Percentiles rank a stretch among this genome's conserved stretches.
These are phyloP conservation scores for Xyrichtys novacula DNA, from an alignment of 2,797 vertebrate genomes.

Conservation along the genomic window DNA sequence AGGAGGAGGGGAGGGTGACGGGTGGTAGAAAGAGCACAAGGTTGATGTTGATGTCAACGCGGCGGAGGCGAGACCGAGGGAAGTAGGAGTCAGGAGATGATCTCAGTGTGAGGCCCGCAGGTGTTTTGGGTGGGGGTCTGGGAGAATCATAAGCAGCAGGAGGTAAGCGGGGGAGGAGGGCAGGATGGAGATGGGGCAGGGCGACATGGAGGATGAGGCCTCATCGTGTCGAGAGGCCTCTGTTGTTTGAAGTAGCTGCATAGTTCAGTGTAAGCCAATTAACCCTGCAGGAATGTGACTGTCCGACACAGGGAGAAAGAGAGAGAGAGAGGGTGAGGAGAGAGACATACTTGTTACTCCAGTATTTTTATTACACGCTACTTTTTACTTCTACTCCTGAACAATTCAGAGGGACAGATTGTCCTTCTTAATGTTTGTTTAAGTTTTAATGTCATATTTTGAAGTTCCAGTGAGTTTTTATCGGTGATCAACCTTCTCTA, in stretches of 20 bases:
- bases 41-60: slow-evolving; percentile 54
- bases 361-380: neutral
- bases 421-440: too few relatives aligned
- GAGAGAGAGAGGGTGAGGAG: neutral
- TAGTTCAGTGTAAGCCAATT: slow-evolving; percentile 74
- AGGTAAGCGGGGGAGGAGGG: slow-evolving; percentile 25
- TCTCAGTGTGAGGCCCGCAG: slow-evolving; percentile 49
- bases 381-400: neutral
- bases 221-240: slow-evolving; percentile 55
- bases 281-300: slow-evolving; percentile 72
- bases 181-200: slow-evolving; percentile 51
- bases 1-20: slow-evolving; percentile 15
- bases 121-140: slow-evolving; percentile 45
- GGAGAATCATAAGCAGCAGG: slow-evolving; percentile 45
- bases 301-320: slow-evolving; percentile 28
- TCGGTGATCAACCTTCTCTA: neutral
- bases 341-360: neutral
- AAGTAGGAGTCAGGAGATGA: slow-evolving; percentile 52
- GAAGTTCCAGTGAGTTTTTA: too few relatives aligned
- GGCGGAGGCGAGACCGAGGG: slow-evolving; percentile 31
- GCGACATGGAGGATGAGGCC: slow-evolving; percentile 39
- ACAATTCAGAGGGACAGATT: neutral
- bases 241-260: slow-evolving; percentile 69
- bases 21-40: slow-evolving; percentile 52
- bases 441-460: too few relatives aligned